Evolutionary conservation across 2,113 vertebrate species (phyloP).

Genomic region (Anhinga anhinga): DNA sequence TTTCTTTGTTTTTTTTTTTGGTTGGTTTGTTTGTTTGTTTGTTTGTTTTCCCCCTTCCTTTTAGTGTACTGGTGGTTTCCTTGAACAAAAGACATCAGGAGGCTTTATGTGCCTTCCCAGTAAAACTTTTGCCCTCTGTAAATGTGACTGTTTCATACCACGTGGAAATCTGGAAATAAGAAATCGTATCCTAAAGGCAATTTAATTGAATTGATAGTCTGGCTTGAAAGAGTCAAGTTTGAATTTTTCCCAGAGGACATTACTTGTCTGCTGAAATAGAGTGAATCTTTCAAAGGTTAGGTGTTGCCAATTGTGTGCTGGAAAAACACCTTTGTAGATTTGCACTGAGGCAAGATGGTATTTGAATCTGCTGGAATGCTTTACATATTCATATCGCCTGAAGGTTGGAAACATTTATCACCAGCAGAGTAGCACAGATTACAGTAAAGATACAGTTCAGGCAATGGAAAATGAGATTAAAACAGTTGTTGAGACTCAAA

Average conservation of each 20-base stretch:
- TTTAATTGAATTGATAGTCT: neutral
- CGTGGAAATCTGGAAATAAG: neutral
- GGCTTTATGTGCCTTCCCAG: neutral
- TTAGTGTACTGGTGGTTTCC: neutral
- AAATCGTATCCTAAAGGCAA: neutral
- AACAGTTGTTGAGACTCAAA: neutral
- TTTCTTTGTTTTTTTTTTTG: neutral
- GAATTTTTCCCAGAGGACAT: neutral
- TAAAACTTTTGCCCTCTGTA: neutral
- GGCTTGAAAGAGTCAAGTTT: neutral
- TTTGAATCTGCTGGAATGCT: slow-evolving; percentile 34
- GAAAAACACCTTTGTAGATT: slow-evolving; percentile 12
- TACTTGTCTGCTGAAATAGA: neutral
- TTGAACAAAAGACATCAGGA: neutral
- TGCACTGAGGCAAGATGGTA: neutral
- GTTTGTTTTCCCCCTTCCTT: neutral
- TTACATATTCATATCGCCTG: slow-evolving; percentile 16
- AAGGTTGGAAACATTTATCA: slow-evolving; percentile 46
- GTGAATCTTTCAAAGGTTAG: neutral
- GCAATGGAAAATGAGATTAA: slow-evolving; percentile 16
- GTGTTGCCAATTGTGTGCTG: neutral
- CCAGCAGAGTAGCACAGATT: neutral
- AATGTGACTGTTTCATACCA: neutral
- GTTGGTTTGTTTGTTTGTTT: too few species aligned
- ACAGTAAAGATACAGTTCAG: slow-evolving; percentile 21